Evolutionary conservation across 2,888 invertebrate species (phyloP).

Genomic region (Leptinotarsa tumamoca): DNA sequence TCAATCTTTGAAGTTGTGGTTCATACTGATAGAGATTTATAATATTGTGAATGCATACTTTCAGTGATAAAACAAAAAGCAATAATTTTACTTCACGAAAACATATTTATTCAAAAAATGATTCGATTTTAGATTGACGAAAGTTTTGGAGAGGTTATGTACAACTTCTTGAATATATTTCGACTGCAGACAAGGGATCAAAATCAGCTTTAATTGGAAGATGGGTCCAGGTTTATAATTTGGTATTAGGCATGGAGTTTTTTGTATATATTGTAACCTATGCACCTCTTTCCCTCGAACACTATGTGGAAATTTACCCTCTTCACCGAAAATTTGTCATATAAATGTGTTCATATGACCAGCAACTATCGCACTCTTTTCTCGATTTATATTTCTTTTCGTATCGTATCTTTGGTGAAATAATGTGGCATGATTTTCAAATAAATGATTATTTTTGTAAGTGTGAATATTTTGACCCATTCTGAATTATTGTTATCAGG

Average conservation of each 20-base stretch:
- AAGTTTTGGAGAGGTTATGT: slow-evolving; percentile 54
- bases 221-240: background rate
- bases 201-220: slow-evolving; percentile 19
- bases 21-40: too few relatives aligned
- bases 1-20: too few relatives aligned
- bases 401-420: too few relatives aligned
- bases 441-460: too few relatives aligned
- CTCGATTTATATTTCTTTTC: too few relatives aligned
- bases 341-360: background rate
- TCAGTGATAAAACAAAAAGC: too few relatives aligned
- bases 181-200: slow-evolving; percentile 51
- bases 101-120: background rate
- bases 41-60: too few relatives aligned
- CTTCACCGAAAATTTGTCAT: background rate
- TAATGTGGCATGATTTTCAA: too few relatives aligned
- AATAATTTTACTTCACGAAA: too few relatives aligned
- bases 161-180: slow-evolving; percentile 56
- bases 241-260: slow-evolving; percentile 18
- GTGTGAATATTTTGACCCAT: too few relatives aligned
- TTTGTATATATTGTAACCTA: slow-evolving; percentile 5
- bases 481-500: too few relatives aligned
- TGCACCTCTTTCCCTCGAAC: background rate
- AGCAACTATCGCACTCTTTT: background rate
- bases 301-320: background rate
- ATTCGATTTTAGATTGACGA: slow-evolving; percentile 52